phyloP scores from a whole-genome alignment of 2,888 invertebrate species.

The Stenodema calcarata region DNA sequence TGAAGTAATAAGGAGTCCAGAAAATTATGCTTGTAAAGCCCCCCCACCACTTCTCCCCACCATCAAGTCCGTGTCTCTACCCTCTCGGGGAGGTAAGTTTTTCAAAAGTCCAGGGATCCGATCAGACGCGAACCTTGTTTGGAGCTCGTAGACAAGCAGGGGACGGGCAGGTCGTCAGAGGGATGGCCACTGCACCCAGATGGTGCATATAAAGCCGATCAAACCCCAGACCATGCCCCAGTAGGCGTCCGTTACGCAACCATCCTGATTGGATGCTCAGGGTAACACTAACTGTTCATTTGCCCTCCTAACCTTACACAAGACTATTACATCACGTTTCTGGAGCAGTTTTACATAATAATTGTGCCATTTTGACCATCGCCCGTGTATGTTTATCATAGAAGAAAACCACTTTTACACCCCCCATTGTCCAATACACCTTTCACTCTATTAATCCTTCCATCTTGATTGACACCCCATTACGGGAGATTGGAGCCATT shows the following conservation, averaged over 20 bases:
- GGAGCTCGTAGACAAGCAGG: background rate
- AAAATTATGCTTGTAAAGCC: background rate
- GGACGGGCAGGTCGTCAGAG: background rate
- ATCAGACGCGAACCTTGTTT: background rate
- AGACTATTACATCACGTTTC: conserved; percentile 40
- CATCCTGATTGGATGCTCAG: conserved; percentile 44
- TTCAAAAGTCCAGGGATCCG: background rate
- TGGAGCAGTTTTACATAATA: conserved; percentile 45
- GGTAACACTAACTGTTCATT: conserved; percentile 32
- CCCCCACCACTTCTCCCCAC: too few relatives aligned
- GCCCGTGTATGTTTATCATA: conserved; percentile 4
- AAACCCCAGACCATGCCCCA: background rate
- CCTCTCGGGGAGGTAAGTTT: background rate
- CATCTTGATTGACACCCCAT: background rate
- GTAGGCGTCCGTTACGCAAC: conserved; percentile 40
- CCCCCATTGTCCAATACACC: background rate
- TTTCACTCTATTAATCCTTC: background rate
- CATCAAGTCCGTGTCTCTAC: too few relatives aligned
- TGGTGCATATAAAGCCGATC: conserved; percentile 6
- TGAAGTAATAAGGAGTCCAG: background rate
- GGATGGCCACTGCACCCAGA: background rate
- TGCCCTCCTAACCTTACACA: conserved; percentile 49
- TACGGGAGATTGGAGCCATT: background rate
- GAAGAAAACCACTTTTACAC: conserved; percentile 1
- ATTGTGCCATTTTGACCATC: conserved; percentile 38